phyloP scores from a whole-genome alignment of 2,888 invertebrate species.

The Heliconius aoede region DNA sequence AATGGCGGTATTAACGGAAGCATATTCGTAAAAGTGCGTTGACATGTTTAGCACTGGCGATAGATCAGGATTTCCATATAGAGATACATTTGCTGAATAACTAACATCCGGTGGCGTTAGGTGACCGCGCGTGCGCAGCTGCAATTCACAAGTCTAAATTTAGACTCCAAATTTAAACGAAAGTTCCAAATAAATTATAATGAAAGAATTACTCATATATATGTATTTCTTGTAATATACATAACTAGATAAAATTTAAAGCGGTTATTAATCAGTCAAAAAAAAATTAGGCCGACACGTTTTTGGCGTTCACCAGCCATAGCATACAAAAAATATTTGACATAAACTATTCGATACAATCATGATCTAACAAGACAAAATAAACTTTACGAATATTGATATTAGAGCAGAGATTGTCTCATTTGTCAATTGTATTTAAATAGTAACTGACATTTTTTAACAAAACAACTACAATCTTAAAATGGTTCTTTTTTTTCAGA shows the following conservation, averaged over 20 bases:
- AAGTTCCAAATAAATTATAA: neutral
- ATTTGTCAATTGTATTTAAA: neutral
- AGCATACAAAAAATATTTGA: neutral
- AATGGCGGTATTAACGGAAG: conserved; percentile 16
- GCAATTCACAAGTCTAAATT: neutral
- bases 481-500: neutral
- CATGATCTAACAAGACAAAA: neutral
- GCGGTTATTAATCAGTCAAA: conserved; percentile 17
- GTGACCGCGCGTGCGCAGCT: conserved; percentile 60
- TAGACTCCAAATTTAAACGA: neutral
- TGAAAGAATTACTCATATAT: too few relatives aligned
- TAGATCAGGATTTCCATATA: conserved; percentile 31
- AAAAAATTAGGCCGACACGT: conserved; percentile 14
- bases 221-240: neutral
- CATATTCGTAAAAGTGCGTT: conserved; percentile 16
- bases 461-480: neutral
- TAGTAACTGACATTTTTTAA: neutral
- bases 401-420: neutral
- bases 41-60: conserved; percentile 22
- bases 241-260: conserved; percentile 9
- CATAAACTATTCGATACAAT: conserved; percentile 10
- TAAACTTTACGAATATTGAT: neutral
- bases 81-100: conserved; percentile 61
- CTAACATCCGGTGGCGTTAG: conserved; percentile 64
- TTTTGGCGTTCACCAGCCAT: conserved; percentile 9